phyloP scores from a whole-genome alignment of 2,888 invertebrate species.

The Ophion ventricosus region DNA sequence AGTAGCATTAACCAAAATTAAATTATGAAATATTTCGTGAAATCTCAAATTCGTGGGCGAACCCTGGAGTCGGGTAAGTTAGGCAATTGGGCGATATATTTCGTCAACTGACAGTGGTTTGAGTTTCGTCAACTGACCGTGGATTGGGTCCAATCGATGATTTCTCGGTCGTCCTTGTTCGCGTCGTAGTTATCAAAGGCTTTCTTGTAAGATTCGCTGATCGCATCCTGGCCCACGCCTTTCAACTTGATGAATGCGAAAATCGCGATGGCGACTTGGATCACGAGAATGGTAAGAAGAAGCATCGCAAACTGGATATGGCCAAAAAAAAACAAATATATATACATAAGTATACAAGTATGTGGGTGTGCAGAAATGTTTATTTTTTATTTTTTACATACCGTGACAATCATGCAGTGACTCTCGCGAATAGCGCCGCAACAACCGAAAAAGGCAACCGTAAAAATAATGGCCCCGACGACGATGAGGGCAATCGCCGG shows the following conservation, averaged over 20 bases:
- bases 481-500: conserved; percentile 88
- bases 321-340: conserved; percentile 72
- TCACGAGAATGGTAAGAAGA: conserved; percentile 88
- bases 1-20: too few relatives aligned
- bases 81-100: too few relatives aligned
- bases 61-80: too few relatives aligned
- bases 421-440: conserved; percentile 81
- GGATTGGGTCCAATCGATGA: conserved; percentile 87
- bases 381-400: conserved; percentile 69
- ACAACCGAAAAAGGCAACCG: conserved; percentile 82
- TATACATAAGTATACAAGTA: neutral
- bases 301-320: conserved; percentile 88
- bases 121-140: conserved; percentile 82
- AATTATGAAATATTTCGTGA: too few relatives aligned
- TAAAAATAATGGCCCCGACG: conserved; percentile 87
- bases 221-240: conserved; percentile 83
- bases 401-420: conserved; percentile 81
- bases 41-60: too few relatives aligned
- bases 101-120: neutral
- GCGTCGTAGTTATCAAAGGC: conserved; percentile 83
- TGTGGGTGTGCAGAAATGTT: neutral
- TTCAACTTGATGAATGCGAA: conserved; percentile 88
- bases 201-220: conserved; percentile 81
- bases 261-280: conserved; percentile 89
- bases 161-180: conserved; percentile 83